These are phyloP conservation scores for Petrocephalus schoutedeni DNA, from an alignment of 2,797 vertebrate species.

Conservation along the genomic window DNA sequence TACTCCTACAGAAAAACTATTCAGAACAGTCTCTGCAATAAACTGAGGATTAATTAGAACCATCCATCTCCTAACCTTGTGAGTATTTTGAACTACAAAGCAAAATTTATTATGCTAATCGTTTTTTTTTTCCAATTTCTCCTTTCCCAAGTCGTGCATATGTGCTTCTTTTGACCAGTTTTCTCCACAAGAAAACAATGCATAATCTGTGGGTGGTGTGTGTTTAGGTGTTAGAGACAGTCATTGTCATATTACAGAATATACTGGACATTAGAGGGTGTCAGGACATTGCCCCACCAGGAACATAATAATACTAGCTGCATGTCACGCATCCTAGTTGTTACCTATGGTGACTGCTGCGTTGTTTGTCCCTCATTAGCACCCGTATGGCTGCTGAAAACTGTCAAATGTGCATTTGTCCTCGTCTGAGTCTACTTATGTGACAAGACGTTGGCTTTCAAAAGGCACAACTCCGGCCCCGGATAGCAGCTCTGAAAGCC, in stretches of 20 bases:
- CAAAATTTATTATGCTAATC: not conserved
- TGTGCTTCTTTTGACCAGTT: not conserved
- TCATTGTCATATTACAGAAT: not conserved
- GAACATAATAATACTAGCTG: not conserved
- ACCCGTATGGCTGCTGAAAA: not conserved
- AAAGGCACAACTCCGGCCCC: too few species aligned
- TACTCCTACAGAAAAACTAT: not conserved
- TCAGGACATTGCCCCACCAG: not conserved
- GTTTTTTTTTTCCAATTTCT: not conserved
- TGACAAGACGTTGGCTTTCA: not conserved
- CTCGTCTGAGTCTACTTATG: not conserved
- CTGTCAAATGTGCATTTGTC: constrained; percentile 9
- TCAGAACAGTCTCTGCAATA: not conserved
- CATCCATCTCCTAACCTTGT: not conserved
- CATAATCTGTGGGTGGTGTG: not conserved
- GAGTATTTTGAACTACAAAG: not conserved
- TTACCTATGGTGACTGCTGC: not conserved
- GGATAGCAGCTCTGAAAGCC: not conserved
- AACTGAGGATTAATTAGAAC: not conserved
- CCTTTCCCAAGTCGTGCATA: not conserved
- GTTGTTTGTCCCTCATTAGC: not conserved
- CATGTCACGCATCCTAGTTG: not conserved
- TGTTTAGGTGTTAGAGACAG: not conserved
- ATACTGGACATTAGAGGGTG: not conserved
- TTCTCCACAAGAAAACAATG: not conserved